These are phyloP conservation scores for Grallaria varia DNA, from an alignment of 2,113 vertebrate species.

Conservation along the genomic window DNA sequence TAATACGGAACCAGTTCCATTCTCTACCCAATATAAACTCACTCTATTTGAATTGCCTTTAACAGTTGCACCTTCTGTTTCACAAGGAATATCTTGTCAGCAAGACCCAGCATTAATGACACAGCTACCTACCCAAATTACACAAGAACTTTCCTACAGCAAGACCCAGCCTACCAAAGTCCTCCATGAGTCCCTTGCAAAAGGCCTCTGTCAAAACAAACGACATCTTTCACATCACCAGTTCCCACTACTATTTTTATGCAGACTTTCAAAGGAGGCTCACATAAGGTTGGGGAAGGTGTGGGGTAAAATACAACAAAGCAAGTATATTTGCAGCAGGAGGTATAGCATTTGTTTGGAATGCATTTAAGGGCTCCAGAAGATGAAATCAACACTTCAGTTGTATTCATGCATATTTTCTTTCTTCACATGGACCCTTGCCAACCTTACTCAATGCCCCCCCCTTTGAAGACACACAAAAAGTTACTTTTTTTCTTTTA, in stretches of 20 bases:
- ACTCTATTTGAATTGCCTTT: background rate
- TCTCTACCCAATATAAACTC: background rate
- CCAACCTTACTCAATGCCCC: constrained; percentile 44
- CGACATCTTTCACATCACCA: background rate
- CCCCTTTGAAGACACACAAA: constrained; percentile 10
- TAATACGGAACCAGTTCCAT: background rate
- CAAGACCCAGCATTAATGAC: background rate
- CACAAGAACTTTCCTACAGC: background rate
- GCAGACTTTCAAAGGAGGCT: background rate
- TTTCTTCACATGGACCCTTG: constrained; percentile 28
- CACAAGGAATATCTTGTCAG: background rate
- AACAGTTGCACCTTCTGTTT: background rate
- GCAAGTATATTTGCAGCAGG: constrained; percentile 21
- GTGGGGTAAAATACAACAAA: background rate
- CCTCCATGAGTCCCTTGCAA: background rate
- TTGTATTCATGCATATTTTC: constrained; percentile 6
- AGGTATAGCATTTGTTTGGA: constrained; percentile 27
- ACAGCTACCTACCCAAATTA: constrained; percentile 2
- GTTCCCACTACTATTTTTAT: background rate
- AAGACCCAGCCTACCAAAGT: background rate
- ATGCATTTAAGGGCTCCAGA: constrained; percentile 18
- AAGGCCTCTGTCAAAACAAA: background rate
- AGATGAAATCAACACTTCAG: constrained; percentile 42
- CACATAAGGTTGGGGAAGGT: background rate
- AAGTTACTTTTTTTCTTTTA: constrained; percentile 67